Evolutionary conservation across 2,797 vertebrate species (phyloP).

Genomic region (Urosaurus nigricauda): DNA sequence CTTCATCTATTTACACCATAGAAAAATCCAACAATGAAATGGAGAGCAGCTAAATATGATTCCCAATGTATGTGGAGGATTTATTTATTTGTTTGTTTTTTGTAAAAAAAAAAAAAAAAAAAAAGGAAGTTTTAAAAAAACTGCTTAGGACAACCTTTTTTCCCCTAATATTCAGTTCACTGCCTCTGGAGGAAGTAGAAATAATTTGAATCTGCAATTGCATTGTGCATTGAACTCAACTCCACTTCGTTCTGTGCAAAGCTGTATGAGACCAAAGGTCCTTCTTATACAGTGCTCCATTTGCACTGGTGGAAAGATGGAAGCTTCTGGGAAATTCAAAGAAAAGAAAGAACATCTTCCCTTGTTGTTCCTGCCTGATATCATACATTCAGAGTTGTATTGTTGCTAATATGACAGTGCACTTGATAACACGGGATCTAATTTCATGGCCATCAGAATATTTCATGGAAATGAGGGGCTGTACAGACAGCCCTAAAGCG

Average conservation of each 20-base stretch:
- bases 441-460: neutral
- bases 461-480: neutral
- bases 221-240: neutral
- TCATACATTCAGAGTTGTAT: neutral
- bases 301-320: neutral
- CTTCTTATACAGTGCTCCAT: neutral
- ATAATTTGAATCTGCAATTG: neutral
- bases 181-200: neutral
- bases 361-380: neutral
- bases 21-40: neutral
- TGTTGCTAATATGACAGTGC: neutral
- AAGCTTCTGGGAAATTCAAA: neutral
- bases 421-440: neutral
- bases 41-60: neutral
- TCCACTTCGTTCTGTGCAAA: neutral
- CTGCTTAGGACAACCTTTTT: neutral
- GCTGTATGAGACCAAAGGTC: neutral
- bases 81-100: too few species aligned
- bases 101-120: too few species aligned
- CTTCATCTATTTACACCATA: neutral
- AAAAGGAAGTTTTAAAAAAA: too few species aligned
- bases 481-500: too few species aligned
- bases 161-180: too few species aligned
- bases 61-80: neutral
- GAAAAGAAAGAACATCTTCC: neutral